These are phyloP conservation scores for Amblyjoppa fuscipennis DNA, from an alignment of 2,888 invertebrate species.

Conservation along the genomic window DNA sequence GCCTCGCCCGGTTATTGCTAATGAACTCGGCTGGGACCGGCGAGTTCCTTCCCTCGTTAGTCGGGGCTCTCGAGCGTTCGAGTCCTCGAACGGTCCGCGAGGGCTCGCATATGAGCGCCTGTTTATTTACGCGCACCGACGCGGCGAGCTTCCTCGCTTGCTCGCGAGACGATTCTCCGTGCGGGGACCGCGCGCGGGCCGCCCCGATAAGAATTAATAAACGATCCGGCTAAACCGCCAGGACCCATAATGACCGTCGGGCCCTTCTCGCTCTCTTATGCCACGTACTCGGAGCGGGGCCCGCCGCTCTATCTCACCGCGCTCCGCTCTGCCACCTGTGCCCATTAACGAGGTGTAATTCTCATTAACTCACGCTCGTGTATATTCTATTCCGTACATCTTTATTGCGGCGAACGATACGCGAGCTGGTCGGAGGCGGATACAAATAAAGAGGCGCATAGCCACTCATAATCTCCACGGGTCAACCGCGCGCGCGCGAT, in stretches of 20 bases:
- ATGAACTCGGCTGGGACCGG: slow-evolving; percentile 71
- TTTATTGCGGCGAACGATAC: slow-evolving; percentile 51
- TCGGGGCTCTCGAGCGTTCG: slow-evolving; percentile 55
- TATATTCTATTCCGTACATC: slow-evolving; percentile 43
- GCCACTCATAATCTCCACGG: slow-evolving; percentile 13
- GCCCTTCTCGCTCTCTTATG: slow-evolving; percentile 5
- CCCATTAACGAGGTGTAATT: slow-evolving; percentile 64
- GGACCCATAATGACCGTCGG: slow-evolving; percentile 42
- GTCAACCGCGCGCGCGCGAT: slow-evolving; percentile 25
- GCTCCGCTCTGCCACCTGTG: slow-evolving; percentile 52
- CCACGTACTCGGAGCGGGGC: slow-evolving; percentile 1
- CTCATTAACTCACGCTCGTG: slow-evolving; percentile 56
- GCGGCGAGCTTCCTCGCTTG: slow-evolving; percentile 44
- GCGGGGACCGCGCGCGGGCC: slow-evolving; percentile 23
- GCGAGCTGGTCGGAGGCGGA: slow-evolving; percentile 19
- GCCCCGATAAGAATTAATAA: slow-evolving; percentile 65
- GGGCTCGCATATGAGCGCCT: slow-evolving; percentile 36
- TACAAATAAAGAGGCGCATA: slow-evolving; percentile 17
- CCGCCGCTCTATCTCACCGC: slow-evolving; percentile 18
- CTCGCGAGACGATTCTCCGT: slow-evolving; percentile 27
- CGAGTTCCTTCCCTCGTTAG: slow-evolving; percentile 68
- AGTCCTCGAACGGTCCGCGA: slow-evolving; percentile 43
- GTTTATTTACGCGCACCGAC: slow-evolving; percentile 48
- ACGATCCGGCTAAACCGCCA: slow-evolving; percentile 50
- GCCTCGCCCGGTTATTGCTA: slow-evolving; percentile 74